phyloP scores from a whole-genome alignment of 2,888 invertebrate species.

The Lydus trimaculatus region DNA sequence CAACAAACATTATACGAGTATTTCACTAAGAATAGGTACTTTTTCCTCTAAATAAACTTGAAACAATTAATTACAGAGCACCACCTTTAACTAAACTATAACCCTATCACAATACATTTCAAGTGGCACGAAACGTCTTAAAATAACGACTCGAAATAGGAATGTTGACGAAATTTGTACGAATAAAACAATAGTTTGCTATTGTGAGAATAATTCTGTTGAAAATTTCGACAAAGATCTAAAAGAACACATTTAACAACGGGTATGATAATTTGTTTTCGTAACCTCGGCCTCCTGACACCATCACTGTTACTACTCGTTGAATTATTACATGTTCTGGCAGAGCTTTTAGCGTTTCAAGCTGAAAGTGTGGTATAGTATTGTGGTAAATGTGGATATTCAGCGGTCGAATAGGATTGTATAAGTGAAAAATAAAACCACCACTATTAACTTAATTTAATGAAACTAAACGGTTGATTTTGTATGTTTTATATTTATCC shows the following conservation, averaged over 20 bases:
- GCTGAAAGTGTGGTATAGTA: conserved; percentile 13
- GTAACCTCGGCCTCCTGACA: conserved; percentile 34
- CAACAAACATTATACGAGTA: background rate
- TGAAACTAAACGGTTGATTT: background rate
- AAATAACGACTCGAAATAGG: background rate
- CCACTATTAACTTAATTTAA: background rate
- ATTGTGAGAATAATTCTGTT: conserved; percentile 48
- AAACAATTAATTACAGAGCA: background rate
- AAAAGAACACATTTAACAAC: conserved; percentile 50
- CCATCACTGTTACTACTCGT: conserved; percentile 1
- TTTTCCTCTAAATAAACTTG: background rate
- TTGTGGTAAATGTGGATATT: background rate
- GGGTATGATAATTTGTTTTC: conserved; percentile 51
- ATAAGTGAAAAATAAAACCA: no score
- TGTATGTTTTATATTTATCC: background rate
- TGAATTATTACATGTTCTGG: conserved; percentile 35
- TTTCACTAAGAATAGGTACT: background rate
- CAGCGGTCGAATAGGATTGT: background rate
- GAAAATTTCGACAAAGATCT: conserved; percentile 43
- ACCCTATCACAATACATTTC: background rate
- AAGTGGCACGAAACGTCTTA: background rate
- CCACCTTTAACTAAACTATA: background rate
- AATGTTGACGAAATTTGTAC: background rate
- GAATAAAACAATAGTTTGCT: no score
- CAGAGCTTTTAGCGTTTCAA: conserved; percentile 36